Percentiles rank a stretch among this genome's conserved stretches.
These are phyloP conservation scores for Elephantulus edwardii DNA, from an alignment of 2,113 vertebrate genomes.

Conservation along the genomic window DNA sequence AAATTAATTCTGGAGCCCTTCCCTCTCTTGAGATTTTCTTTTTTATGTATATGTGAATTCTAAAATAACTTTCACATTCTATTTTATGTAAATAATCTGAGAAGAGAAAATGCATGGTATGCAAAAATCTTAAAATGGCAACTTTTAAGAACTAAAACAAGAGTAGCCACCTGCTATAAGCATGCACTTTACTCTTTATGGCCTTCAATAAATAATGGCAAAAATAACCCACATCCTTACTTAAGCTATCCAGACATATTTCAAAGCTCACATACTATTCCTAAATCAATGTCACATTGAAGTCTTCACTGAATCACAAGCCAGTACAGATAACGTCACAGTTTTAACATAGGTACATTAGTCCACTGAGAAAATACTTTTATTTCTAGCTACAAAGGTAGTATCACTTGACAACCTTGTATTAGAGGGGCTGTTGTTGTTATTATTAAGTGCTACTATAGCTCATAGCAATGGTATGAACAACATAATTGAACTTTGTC, in stretches of 20 bases:
- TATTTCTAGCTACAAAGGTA: neutral
- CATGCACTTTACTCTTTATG: neutral
- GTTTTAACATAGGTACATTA: neutral
- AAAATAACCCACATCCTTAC: neutral
- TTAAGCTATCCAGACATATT: neutral
- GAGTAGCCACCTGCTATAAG: neutral
- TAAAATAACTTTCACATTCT: neutral
- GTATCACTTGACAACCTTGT: neutral
- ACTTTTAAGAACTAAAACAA: neutral
- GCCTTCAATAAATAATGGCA: neutral
- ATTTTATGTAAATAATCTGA: neutral
- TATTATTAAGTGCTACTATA: too few species aligned
- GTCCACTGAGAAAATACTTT: neutral
- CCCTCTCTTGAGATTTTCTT: neutral
- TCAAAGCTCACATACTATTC: rapidly evolving
- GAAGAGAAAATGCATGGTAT: neutral
- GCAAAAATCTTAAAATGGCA: neutral
- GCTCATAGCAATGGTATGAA: too few species aligned
- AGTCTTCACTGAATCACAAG: neutral
- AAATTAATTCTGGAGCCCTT: too few species aligned
- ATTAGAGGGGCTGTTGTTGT: too few species aligned
- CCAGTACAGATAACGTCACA: neutral
- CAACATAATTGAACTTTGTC: too few species aligned
- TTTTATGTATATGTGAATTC: neutral
- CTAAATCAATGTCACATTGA: neutral